These are phyloP conservation scores for Menidia beryllina DNA, from an alignment of 2,113 vertebrate genomes.

Conservation along the genomic window DNA sequence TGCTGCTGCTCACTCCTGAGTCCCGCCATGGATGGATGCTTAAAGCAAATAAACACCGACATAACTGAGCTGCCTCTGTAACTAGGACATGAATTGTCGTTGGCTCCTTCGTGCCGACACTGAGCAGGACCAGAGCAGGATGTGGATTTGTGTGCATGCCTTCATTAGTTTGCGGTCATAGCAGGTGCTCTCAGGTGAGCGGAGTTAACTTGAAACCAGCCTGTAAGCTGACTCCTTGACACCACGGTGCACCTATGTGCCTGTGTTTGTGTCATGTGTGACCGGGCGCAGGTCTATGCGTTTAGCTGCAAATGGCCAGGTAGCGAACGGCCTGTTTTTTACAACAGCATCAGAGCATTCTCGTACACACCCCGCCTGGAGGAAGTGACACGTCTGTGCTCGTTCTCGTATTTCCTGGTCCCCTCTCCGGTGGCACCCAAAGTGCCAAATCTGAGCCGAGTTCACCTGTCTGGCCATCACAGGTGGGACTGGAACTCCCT, in stretches of 20 bases:
- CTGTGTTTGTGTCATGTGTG: constrained; percentile 11
- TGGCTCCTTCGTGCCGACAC: constrained; percentile 6
- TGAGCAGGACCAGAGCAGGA: constrained; percentile 44
- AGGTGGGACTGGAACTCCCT: constrained; percentile 52
- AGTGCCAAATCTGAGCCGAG: constrained; percentile 52
- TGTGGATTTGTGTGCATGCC: constrained; percentile 34
- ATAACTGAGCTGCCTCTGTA: constrained; percentile 27
- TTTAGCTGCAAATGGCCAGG: constrained; percentile 17
- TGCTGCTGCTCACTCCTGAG: constrained; percentile 35
- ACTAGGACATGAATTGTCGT: constrained; percentile 20
- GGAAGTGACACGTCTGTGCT: constrained; percentile 73
- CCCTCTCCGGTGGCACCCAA: constrained; percentile 50
- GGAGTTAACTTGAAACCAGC: constrained; percentile 65
- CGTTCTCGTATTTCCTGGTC: constrained; percentile 71
- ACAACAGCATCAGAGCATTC: constrained; percentile 41
- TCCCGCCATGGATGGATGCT: constrained; percentile 40
- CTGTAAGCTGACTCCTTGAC: constrained; percentile 69
- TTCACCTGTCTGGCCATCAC: constrained; percentile 55
- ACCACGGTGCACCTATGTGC: background rate
- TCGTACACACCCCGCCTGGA: constrained; percentile 35
- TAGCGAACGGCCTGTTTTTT: constrained; percentile 23
- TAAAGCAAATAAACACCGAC: constrained; percentile 12
- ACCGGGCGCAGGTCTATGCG: constrained; percentile 2
- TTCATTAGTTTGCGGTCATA: constrained; percentile 35
- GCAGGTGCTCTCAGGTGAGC: constrained; percentile 66